These are phyloP conservation scores for Pocota personata DNA, from an alignment of 2,888 invertebrate genomes.

Conservation along the genomic window DNA sequence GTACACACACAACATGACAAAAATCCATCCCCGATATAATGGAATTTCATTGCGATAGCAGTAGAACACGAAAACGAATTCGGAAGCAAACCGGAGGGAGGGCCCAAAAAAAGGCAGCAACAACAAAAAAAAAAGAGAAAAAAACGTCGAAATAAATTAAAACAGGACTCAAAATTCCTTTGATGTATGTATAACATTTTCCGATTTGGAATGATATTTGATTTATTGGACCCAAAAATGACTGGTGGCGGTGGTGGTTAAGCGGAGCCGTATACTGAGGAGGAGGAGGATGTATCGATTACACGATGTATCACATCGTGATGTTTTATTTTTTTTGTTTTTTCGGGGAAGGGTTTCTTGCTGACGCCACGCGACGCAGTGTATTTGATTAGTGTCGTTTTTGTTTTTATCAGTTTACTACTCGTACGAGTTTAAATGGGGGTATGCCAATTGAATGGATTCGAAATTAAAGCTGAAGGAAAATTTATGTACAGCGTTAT, in stretches of 20 bases:
- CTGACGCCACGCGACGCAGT: background rate
- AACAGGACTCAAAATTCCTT: slow-evolving; percentile 62
- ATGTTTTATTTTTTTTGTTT: background rate
- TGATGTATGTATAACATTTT: slow-evolving; percentile 64
- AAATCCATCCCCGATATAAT: slow-evolving; percentile 31
- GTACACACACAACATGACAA: slow-evolving; percentile 21
- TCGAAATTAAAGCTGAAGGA: background rate
- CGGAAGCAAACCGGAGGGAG: slow-evolving; percentile 12
- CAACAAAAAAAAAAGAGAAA: background rate
- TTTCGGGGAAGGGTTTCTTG: background rate
- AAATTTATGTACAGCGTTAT: no score
- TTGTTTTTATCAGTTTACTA: background rate
- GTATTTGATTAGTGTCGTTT: background rate
- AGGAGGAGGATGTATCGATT: slow-evolving; percentile 43
- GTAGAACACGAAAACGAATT: slow-evolving; percentile 36
- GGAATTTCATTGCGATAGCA: slow-evolving; percentile 35
- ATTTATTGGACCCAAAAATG: slow-evolving; percentile 55
- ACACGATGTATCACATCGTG: slow-evolving; percentile 30
- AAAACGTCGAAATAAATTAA: slow-evolving; percentile 60
- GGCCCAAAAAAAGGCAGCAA: slow-evolving; percentile 15
- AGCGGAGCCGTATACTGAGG: no score
- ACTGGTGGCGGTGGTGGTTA: slow-evolving; percentile 38
- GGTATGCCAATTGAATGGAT: background rate
- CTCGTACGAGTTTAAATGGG: background rate
- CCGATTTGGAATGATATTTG: slow-evolving; percentile 65